phyloP scores from a whole-genome alignment of 2,888 invertebrate species.

The Halocaridina rubra region DNA sequence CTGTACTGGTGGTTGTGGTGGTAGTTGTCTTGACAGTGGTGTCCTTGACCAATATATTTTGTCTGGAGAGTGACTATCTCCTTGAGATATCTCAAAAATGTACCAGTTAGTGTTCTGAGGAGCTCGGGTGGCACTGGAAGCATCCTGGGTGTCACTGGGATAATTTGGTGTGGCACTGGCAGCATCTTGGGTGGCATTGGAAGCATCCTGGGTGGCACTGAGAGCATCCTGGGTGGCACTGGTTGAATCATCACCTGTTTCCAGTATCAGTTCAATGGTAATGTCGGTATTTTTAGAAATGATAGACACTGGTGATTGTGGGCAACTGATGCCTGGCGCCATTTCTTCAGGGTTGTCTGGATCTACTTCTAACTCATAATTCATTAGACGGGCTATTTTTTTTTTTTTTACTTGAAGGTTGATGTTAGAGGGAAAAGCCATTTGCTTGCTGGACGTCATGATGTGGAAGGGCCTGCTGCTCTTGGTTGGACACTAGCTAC shows the following conservation, averaged over 20 bases:
- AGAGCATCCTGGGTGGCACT: not conserved
- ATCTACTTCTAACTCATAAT: not conserved
- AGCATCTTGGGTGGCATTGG: not conserved
- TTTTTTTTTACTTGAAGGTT: not conserved
- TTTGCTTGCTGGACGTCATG: not conserved
- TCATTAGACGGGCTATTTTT: not conserved
- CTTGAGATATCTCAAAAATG: not conserved
- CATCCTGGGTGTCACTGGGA: not conserved
- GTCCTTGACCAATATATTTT: not conserved
- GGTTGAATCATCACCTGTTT: too few relatives aligned
- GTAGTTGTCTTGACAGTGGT: not conserved
- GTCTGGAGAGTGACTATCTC: not conserved
- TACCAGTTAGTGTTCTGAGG: not conserved
- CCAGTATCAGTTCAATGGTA: too few relatives aligned
- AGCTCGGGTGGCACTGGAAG: not conserved
- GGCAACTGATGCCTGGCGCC: not conserved
- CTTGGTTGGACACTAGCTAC: not conserved
- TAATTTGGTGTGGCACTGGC: not conserved
- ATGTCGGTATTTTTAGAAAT: too few relatives aligned
- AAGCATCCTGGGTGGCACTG: not conserved
- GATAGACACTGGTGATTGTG: not conserved
- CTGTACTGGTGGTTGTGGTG: not conserved
- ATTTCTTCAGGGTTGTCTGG: not conserved
- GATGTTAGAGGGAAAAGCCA: not conserved
- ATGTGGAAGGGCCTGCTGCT: not conserved